Evolutionary conservation across 1,140 invertebrate species (phyloP).

Genomic region (Ylistrum balloti): DNA sequence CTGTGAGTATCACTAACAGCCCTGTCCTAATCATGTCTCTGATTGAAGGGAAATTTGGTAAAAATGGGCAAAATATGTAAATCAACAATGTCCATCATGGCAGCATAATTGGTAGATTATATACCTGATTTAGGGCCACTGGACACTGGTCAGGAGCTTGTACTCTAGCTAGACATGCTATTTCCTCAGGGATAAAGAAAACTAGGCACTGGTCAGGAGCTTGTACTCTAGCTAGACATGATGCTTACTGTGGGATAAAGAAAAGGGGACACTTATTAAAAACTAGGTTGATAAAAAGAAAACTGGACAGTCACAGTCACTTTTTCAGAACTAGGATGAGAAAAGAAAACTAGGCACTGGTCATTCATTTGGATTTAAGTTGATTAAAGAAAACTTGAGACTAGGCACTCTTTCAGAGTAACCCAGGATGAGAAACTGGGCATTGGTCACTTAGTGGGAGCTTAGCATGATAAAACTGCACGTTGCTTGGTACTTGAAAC

Average conservation of each 20-base stretch:
- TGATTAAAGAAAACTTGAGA: too few species aligned
- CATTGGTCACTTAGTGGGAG: too few species aligned
- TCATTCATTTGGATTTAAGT: too few species aligned
- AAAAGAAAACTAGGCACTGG: too few species aligned
- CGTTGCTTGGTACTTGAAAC: too few species aligned
- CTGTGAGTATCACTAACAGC: background rate
- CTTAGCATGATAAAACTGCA: too few species aligned
- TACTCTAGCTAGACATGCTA: background rate
- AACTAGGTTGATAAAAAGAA: too few species aligned
- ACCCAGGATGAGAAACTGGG: too few species aligned
- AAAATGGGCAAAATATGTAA: constrained; percentile 29
- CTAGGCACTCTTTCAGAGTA: too few species aligned
- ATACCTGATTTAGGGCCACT: background rate
- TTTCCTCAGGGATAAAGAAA: too few species aligned
- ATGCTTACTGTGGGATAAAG: background rate
- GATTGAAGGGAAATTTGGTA: background rate
- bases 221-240: too few species aligned
- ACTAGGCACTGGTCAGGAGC: background rate
- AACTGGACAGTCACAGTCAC: background rate
- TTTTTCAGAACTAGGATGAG: too few species aligned
- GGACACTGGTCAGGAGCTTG: constrained; percentile 6
- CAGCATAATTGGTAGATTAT: constrained; percentile 8
- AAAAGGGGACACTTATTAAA: background rate
- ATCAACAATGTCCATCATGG: constrained; percentile 8
- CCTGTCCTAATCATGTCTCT: background rate